Evolutionary conservation across 2,888 invertebrate species (phyloP).

Genomic region (Drosophila rubida): DNA sequence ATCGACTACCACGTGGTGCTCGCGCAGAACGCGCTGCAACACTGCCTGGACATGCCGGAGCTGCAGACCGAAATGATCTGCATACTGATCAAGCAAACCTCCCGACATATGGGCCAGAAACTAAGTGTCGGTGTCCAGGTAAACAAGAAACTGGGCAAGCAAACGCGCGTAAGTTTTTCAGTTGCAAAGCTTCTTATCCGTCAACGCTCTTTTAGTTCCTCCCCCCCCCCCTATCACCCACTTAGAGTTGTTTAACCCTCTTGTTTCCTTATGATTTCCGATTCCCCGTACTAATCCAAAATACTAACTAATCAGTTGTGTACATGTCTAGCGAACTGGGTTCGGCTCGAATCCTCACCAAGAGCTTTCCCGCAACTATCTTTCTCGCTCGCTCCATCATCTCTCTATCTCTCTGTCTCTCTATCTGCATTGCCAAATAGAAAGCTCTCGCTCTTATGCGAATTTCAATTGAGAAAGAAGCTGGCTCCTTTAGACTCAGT

Average conservation of each 20-base stretch:
- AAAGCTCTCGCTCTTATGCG: not conserved
- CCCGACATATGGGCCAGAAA: conserved; percentile 92
- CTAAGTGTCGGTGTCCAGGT: conserved; percentile 95
- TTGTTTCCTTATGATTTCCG: conserved; percentile 35
- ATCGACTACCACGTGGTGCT: conserved; percentile 99
- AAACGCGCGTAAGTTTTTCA: conserved; percentile 88
- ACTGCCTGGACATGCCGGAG: conserved; percentile 95
- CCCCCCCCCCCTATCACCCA: conserved; percentile 14
- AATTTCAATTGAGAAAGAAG: conserved; percentile 1
- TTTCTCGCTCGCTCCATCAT: not conserved
- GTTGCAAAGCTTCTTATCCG: conserved; percentile 56
- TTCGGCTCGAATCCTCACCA: not conserved
- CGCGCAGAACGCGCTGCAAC: conserved; percentile 97
- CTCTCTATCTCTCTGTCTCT: conserved; percentile 1
- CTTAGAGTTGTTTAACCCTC: conserved; percentile 31
- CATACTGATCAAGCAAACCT: conserved; percentile 96
- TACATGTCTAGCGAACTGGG: conserved; percentile 23
- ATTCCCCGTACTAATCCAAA: conserved; percentile 30
- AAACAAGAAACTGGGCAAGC: conserved; percentile 88
- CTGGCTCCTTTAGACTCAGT: conserved; percentile 2
- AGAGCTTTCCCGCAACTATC: conserved; percentile 11
- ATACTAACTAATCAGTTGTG: conserved; percentile 26
- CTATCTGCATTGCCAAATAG: not conserved
- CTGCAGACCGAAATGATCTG: conserved; percentile 97
- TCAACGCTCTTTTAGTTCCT: conserved; percentile 37